Evolutionary conservation across 2,888 invertebrate species (phyloP), one percentile per base, ranked within the genome.

Genomic region (Drosophila fungiperda): DNA sequence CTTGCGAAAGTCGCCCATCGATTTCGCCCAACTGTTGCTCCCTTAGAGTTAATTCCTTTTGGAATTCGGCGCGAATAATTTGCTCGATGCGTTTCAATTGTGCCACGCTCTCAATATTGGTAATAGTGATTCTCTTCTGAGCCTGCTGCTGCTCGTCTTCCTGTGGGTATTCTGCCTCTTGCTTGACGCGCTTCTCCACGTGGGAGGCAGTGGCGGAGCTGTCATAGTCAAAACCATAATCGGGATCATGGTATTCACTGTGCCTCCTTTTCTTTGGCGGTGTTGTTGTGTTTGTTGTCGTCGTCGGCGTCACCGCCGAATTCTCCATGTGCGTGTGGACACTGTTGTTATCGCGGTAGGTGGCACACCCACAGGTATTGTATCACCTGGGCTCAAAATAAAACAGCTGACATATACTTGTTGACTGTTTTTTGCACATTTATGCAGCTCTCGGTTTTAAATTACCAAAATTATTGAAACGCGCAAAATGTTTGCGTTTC

Each of bases 21-120:
- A 97, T 95, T 59, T 95, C 93, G 72, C 95, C 94, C 17, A 97
- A 93, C 93, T 97, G 97, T 64, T 95, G 94, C 90, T 96, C 96
- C 87, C 96, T 95, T 2, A 93, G 90, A 55, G 94, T 93, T 15
- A 97, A 93, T 92, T 97, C 97, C 55, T 94, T 94, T 52, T 95
- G 94, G 93, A 97, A 97, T 92, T 97, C 96, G 68, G 94, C 94
- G 78, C 95, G 94, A 36, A 97, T 94, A 60, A 97, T 95, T 33
- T 94, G 93, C 77, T 94, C 94, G 70, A 96, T 61, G n/a, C 76
- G 76, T 32, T 71, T 59, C 0, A 59, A 7, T 45, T 71, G 38
- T 38, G 77, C 77, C 72, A 60, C 80, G 59, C 72, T 66, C 33
- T 76, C 65, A 62, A 50, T n/a, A 23, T 36, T 57, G 11, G 64